Evolutionary conservation across 2,113 vertebrate genomes (phyloP).

Genomic region (Galeopterus variegatus): DNA sequence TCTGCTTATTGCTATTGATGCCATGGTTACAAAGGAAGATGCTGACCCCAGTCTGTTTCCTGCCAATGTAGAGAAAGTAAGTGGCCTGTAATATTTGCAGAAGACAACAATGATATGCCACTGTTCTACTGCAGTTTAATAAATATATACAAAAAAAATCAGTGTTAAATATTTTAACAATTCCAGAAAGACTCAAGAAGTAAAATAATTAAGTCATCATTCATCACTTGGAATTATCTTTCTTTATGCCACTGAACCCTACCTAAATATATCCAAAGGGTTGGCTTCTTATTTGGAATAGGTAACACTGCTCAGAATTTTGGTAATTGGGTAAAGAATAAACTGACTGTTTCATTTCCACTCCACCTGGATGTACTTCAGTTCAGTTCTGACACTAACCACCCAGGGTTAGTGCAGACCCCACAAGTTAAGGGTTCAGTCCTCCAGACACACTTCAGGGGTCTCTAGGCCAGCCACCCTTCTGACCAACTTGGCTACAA

Average conservation of each 20-base stretch:
- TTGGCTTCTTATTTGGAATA: neutral
- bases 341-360: neutral
- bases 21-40: neutral
- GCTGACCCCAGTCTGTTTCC: neutral
- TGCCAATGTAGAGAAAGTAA: conserved; percentile 17
- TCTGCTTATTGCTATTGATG: neutral
- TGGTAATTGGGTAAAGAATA: neutral
- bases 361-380: neutral
- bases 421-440: neutral
- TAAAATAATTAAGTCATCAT: conserved; percentile 16
- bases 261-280: neutral
- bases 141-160: neutral
- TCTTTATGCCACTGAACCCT: neutral
- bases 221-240: neutral
- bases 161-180: neutral
- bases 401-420: neutral
- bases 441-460: neutral
- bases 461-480: neutral
- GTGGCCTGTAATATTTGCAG: neutral
- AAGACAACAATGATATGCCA: neutral
- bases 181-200: neutral
- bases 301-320: neutral
- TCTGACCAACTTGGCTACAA: neutral
- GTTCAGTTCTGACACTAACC: neutral
- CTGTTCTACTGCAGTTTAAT: conserved; percentile 45